phyloP scores from a whole-genome alignment of 2,113 vertebrate genomes.

The Nothoprocta pentlandii region DNA sequence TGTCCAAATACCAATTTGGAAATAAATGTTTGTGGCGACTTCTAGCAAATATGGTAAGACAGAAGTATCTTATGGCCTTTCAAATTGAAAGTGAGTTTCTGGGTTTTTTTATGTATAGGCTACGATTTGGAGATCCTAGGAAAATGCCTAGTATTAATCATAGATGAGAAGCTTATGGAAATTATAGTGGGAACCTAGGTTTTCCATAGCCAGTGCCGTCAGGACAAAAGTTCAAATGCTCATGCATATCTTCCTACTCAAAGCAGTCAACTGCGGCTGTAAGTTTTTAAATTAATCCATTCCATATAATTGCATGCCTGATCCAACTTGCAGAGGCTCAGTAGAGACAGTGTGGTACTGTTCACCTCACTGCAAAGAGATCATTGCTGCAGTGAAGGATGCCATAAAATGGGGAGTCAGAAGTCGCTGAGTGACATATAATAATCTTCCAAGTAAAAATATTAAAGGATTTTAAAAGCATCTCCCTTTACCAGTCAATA shows the following conservation, averaged over 20 bases:
- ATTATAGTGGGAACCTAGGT: not conserved
- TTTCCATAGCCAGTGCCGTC: not conserved
- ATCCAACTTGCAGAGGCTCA: not conserved
- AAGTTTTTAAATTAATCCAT: not conserved
- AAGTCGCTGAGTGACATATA: not conserved
- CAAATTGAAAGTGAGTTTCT: not conserved
- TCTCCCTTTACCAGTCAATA: rapidly evolving
- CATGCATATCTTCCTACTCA: not conserved
- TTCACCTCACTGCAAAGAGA: not conserved
- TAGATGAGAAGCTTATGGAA: not conserved
- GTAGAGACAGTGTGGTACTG: not conserved
- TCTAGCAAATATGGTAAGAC: not conserved
- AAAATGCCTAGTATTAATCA: not conserved
- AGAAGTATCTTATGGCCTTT: not conserved
- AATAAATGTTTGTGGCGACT: not conserved
- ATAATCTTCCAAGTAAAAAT: not conserved
- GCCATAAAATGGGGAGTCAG: not conserved
- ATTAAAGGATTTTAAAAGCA: not conserved
- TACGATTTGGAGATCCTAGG: not conserved
- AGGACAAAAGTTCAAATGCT: not conserved
- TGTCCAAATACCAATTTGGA: not conserved
- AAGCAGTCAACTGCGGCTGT: not conserved
- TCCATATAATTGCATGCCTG: not conserved
- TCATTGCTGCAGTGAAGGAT: not conserved
- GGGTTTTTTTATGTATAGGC: not conserved